Percentiles rank a stretch among this genome's conserved stretches.
These are phyloP conservation scores for Danio choprae DNA, from an alignment of 2,797 vertebrate genomes.

Conservation along the genomic window DNA sequence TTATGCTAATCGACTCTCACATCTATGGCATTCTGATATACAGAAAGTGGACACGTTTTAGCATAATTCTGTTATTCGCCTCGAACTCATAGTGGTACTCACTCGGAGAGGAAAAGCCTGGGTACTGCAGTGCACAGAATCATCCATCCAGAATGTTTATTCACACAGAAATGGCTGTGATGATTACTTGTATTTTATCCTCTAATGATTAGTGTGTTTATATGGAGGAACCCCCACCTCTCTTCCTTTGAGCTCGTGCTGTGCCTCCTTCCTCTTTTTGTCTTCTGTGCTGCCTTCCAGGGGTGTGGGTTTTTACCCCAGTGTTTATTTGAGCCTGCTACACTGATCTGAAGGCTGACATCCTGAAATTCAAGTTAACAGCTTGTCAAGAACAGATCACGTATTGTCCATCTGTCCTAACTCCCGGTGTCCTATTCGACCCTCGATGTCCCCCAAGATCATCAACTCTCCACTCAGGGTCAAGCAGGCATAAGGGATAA, in stretches of 20 bases:
- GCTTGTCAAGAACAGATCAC: constrained; percentile 2
- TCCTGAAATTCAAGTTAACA: constrained; percentile 1
- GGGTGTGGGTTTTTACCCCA: constrained; percentile 29
- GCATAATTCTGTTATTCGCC: constrained; percentile 45
- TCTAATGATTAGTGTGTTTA: constrained; percentile 44
- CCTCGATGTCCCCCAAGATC: neutral
- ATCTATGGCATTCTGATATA: constrained; percentile 50
- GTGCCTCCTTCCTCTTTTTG: constrained; percentile 39
- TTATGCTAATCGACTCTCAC: constrained; percentile 51
- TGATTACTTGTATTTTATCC: constrained; percentile 46
- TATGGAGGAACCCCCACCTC: constrained; percentile 37
- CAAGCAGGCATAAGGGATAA: no score
- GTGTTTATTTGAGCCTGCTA: constrained; percentile 3
- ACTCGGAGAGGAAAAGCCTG: constrained; percentile 27
- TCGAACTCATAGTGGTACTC: constrained; percentile 26
- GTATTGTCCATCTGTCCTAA: neutral
- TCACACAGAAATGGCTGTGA: constrained; percentile 43
- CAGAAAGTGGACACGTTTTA: constrained; percentile 21
- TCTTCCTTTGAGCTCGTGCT: constrained; percentile 44
- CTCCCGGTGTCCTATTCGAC: neutral
- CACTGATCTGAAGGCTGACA: neutral
- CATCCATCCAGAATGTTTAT: constrained; percentile 49
- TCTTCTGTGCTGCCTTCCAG: constrained; percentile 15
- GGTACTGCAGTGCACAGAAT: constrained; percentile 24
- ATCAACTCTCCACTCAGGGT: neutral